Percentiles rank a stretch among this genome's conserved stretches.
These are phyloP conservation scores for Drosophila subpulchrella DNA, from an alignment of 1,140 invertebrate genomes.

Conservation along the genomic window DNA sequence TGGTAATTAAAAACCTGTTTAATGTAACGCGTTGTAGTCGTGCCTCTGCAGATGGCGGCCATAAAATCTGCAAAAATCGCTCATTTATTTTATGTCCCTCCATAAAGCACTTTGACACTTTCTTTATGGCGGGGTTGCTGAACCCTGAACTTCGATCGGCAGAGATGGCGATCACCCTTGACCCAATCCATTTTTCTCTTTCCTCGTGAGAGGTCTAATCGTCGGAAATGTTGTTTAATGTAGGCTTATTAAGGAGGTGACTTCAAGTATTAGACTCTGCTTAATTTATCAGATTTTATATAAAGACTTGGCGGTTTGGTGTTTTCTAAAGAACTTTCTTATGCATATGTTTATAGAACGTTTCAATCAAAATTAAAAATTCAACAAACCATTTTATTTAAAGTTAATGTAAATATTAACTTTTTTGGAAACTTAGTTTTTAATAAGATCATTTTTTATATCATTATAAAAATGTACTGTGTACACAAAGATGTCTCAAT, in stretches of 20 bases:
- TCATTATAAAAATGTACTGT: too few relatives aligned
- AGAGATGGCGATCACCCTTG: slow-evolving; percentile 29
- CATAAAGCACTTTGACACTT: slow-evolving; percentile 68
- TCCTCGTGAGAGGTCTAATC: background rate
- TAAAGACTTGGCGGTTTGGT: too few relatives aligned
- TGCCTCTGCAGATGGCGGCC: slow-evolving; percentile 28
- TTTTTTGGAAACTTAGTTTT: too few relatives aligned
- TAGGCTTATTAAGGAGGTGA: slow-evolving; percentile 13
- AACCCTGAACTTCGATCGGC: slow-evolving; percentile 52
- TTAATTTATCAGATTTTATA: background rate
- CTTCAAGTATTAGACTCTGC: background rate
- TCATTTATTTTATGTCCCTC: slow-evolving; percentile 25
- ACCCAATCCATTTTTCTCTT: slow-evolving; percentile 16
- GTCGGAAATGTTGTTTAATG: background rate
- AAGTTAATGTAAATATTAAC: too few relatives aligned
- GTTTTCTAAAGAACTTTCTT: too few relatives aligned
- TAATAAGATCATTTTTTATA: too few relatives aligned
- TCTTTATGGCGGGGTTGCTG: slow-evolving; percentile 67
- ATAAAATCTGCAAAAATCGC: slow-evolving; percentile 60
- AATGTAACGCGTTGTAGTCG: slow-evolving; percentile 45
- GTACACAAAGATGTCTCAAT: too few relatives aligned
- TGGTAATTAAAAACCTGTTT: slow-evolving; percentile 73
- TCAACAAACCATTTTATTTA: too few relatives aligned
- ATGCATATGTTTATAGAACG: too few relatives aligned
- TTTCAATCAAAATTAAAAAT: too few relatives aligned